A percentile compares a stretch with the other conserved stretches of the same genome.
Conservation (phyloP, 2,113 vertebrate genomes). For the Halichoeres trimaculatus region DNA sequence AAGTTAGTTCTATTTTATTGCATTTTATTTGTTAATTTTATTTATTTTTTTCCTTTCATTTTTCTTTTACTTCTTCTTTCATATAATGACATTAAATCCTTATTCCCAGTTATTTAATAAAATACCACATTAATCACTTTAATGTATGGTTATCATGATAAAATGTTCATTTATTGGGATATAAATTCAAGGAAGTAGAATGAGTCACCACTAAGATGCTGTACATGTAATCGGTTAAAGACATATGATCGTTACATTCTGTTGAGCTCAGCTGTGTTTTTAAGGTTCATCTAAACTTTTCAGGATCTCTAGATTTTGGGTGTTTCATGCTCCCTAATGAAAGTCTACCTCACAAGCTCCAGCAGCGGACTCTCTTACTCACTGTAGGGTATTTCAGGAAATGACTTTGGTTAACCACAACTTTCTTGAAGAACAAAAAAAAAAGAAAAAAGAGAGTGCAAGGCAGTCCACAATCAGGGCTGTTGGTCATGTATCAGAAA, state of each 20-base stretch:
- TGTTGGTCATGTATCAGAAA: constrained; percentile 61
- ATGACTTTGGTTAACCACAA: constrained; percentile 78
- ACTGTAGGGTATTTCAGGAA: constrained; percentile 70
- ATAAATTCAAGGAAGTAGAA: too few species aligned
- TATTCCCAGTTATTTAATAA: too few species aligned
- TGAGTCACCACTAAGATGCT: neutral
- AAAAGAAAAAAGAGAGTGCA: constrained; percentile 4
- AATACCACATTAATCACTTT: too few species aligned
- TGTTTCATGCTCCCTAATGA: constrained; percentile 54
- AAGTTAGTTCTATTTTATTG: too few species aligned
- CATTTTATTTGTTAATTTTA: too few species aligned
- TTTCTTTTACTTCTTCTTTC: too few species aligned
- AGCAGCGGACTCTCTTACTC: constrained; percentile 58
- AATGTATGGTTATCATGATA: too few species aligned
- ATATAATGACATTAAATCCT: too few species aligned
- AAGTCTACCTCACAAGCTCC: constrained; percentile 51
- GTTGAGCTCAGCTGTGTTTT: constrained; percentile 18
- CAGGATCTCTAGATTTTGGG: constrained; percentile 18
- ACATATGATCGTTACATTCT: constrained; percentile 22
- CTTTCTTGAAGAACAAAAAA: constrained; percentile 56
- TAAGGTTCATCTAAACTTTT: constrained; percentile 40
- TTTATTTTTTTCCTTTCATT: too few species aligned
- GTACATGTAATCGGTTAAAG: constrained; percentile 17
- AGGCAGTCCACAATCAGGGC: constrained; percentile 57
- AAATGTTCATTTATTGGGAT: too few species aligned